phyloP scores from a whole-genome alignment of 2,888 invertebrate genomes.

The Noctua janthina region DNA sequence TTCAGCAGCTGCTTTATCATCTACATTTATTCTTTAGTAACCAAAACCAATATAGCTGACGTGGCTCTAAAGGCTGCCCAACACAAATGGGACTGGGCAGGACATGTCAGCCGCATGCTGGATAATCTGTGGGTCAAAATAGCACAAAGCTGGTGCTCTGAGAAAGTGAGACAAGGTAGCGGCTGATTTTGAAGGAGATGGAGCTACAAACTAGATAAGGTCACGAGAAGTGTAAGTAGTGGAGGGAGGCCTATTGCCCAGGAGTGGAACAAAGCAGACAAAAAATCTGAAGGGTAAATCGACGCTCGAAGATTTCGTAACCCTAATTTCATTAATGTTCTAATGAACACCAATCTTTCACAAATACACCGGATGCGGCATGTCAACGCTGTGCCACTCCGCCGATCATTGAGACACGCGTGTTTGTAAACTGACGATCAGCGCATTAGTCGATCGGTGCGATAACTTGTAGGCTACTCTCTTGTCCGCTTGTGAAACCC shows the following conservation, averaged over 20 bases:
- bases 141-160: background rate
- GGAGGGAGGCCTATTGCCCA: background rate
- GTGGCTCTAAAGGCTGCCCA: background rate
- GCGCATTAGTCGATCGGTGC: constrained; percentile 70
- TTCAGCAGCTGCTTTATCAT: background rate
- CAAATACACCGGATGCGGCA: constrained; percentile 58
- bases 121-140: background rate
- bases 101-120: background rate
- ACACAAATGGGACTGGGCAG: background rate
- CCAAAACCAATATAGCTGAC: background rate
- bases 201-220: background rate
- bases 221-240: background rate
- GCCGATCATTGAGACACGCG: constrained; percentile 62
- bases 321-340: constrained; percentile 48
- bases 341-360: constrained; percentile 37
- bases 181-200: background rate
- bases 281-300: constrained; percentile 7
- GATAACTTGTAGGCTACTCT: constrained; percentile 57
- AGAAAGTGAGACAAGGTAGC: background rate
- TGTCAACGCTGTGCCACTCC: constrained; percentile 56
- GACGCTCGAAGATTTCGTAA: background rate
- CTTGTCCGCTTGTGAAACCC: constrained; percentile 74
- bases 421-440: constrained; percentile 71
- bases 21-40: background rate
- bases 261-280: background rate